Evolutionary conservation across 2,113 vertebrate species (phyloP).

Genomic region (Otus sunia): DNA sequence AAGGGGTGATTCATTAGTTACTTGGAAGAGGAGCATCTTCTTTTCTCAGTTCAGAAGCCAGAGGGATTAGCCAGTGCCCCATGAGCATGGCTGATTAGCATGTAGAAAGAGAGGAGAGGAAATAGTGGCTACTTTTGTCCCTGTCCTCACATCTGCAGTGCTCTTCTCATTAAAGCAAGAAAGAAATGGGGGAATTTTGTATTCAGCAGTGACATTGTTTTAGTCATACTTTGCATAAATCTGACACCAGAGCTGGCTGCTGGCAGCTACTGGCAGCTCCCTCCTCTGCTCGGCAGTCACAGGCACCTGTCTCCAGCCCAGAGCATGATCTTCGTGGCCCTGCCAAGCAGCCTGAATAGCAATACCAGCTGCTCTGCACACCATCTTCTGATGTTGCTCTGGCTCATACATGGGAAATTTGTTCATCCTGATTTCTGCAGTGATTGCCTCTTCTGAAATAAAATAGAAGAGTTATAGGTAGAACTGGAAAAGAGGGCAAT

Average conservation of each 20-base stretch:
- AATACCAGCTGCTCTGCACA: background rate
- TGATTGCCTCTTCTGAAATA: background rate
- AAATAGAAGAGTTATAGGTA: background rate
- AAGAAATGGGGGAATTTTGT: background rate
- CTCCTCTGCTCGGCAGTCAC: background rate
- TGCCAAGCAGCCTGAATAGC: background rate
- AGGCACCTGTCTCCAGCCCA: background rate
- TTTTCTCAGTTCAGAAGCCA: conserved; percentile 26
- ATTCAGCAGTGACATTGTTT: background rate
- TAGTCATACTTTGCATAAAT: background rate
- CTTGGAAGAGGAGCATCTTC: conserved; percentile 3
- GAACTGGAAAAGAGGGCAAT: background rate
- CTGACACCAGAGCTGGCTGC: background rate
- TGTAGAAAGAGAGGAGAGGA: background rate
- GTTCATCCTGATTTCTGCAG: background rate
- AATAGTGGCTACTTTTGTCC: conserved; percentile 41
- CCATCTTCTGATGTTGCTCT: background rate
- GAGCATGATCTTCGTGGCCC: background rate
- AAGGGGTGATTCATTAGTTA: conserved; percentile 42
- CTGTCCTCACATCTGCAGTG: background rate
- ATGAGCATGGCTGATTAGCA: background rate
- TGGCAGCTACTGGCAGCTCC: background rate
- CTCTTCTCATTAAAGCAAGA: background rate
- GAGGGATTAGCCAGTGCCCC: background rate
- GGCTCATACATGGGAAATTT: background rate